These are phyloP conservation scores for Xiphophorus maculatus DNA, from an alignment of 2,113 vertebrate species.

Conservation along the genomic window DNA sequence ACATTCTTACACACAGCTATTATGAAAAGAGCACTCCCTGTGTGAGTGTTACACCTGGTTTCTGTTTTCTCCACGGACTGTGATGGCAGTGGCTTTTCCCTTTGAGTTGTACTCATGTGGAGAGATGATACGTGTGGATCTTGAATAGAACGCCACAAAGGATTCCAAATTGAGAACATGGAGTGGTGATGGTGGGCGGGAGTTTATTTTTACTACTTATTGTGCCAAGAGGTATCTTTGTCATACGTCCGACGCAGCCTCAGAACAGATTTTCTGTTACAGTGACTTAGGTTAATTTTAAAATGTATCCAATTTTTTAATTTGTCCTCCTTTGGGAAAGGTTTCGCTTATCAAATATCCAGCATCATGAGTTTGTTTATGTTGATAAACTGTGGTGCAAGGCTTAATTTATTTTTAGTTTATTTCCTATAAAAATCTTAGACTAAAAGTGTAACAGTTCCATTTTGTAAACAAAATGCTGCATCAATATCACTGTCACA, in stretches of 20 bases:
- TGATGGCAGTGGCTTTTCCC: slow-evolving; percentile 56
- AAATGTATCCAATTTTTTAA: too few relatives aligned
- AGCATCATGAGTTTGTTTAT: neutral
- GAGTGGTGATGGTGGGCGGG: slow-evolving; percentile 27
- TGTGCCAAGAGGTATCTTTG: slow-evolving; percentile 40
- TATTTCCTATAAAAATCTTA: too few relatives aligned
- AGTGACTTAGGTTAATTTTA: neutral
- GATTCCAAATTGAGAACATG: slow-evolving; percentile 59
- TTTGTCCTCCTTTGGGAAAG: neutral
- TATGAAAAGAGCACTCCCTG: slow-evolving; percentile 63
- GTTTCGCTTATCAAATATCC: neutral
- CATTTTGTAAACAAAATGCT: too few relatives aligned
- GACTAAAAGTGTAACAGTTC: too few relatives aligned
- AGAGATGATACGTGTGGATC: slow-evolving; percentile 77
- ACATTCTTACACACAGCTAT: slow-evolving; percentile 6
- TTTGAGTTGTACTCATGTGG: slow-evolving; percentile 74
- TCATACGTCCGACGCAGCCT: slow-evolving; percentile 32
- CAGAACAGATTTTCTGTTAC: slow-evolving; percentile 17
- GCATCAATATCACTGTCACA: too few relatives aligned
- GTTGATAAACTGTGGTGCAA: too few relatives aligned
- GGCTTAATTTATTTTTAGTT: too few relatives aligned
- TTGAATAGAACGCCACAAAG: slow-evolving; percentile 78
- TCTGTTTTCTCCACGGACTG: slow-evolving; percentile 71
- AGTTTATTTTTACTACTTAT: slow-evolving; percentile 63
- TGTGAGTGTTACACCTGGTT: slow-evolving; percentile 73